Base-by-base conservation (phyloP, 2,797 vertebrate species). In the Anas bahamensis region DNA sequence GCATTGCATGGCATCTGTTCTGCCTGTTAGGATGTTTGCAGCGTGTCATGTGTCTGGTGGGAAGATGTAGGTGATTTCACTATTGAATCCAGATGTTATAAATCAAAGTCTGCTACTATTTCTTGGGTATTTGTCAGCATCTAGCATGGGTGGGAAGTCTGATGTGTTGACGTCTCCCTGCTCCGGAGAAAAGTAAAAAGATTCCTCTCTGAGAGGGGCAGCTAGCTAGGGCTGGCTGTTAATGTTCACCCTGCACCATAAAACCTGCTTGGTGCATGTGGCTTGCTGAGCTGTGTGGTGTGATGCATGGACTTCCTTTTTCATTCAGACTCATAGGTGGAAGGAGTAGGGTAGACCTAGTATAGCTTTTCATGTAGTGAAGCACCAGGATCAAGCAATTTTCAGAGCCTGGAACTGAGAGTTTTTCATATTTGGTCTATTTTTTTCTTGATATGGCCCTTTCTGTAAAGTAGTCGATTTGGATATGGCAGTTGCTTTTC, bases 211-310 rank as follows among this genome's bases (percentile, higher is more conserved):
- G 82, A 61, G 37, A 1, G 22, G 41, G 70, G 59, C 82, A 74
- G 65, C 3, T 31, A 19, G 52, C 57, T 76, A 7, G 59, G 52
- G 41, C 64, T 91, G 86, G 41, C 88, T 86, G 64, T 57, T 71
- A 5, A 4, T 17, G 5, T 78, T 74, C 35, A 16, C 55, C 59
- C 86, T 14, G 92, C 90, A 78, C 73, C 84, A 14, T 37, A 44
- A 69, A 17, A 64, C 52, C 89, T 83, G 94, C 94, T 83, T 3
- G 37, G 90, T 76, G 95, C 95, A 94, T 94, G 95, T 11, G 83
- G 90, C 94, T 95, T 95, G 93, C 83, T 94, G 93, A 88, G 50
- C 94, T 89, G 92, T 89, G 89, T 96, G 92, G 37, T 89, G 92
- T 97, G 95, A 73, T 95, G 95, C 94, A 95, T 95, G 95, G 71